phyloP scores from a whole-genome alignment of 2,113 vertebrate genomes.

The Anoplopoma fimbria region DNA sequence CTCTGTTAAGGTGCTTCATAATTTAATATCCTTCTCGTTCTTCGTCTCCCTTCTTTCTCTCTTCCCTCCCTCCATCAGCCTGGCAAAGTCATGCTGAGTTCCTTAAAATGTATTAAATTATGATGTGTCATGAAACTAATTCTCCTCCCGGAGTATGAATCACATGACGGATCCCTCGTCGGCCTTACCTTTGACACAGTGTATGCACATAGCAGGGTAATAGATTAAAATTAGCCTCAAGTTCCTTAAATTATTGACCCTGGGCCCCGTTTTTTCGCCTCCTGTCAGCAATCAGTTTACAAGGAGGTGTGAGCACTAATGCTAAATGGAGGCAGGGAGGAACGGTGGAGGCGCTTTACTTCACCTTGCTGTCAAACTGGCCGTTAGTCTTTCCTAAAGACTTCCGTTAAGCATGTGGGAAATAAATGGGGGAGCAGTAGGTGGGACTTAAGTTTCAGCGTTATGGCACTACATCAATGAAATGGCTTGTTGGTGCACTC shows the following conservation, averaged over 20 bases:
- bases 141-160: constrained; percentile 78
- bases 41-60: constrained; percentile 51
- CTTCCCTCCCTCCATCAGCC: constrained; percentile 45
- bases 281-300: constrained; percentile 73
- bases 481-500: constrained; percentile 76
- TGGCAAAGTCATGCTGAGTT: constrained; percentile 78
- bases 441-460: constrained; percentile 41
- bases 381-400: constrained; percentile 57
- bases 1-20: constrained; percentile 82
- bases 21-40: constrained; percentile 82
- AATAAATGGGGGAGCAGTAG: constrained; percentile 32
- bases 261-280: constrained; percentile 49
- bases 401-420: constrained; percentile 35
- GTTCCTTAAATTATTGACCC: constrained; percentile 84
- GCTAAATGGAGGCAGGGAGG: constrained; percentile 54
- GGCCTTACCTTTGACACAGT: constrained; percentile 81
- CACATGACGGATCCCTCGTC: constrained; percentile 78
- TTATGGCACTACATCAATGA: constrained; percentile 53
- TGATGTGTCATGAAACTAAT: constrained; percentile 83
- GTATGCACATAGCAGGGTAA: constrained; percentile 78
- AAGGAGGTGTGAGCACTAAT: constrained; percentile 45
- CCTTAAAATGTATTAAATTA: constrained; percentile 84
- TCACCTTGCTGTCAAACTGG: constrained; percentile 65
- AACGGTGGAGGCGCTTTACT: constrained; percentile 33
- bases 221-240: constrained; percentile 82